A percentile compares a stretch with the other conserved stretches of the same genome.
Conservation (phyloP, 1,140 invertebrate species). For the Hirudo medicinalis region DNA sequence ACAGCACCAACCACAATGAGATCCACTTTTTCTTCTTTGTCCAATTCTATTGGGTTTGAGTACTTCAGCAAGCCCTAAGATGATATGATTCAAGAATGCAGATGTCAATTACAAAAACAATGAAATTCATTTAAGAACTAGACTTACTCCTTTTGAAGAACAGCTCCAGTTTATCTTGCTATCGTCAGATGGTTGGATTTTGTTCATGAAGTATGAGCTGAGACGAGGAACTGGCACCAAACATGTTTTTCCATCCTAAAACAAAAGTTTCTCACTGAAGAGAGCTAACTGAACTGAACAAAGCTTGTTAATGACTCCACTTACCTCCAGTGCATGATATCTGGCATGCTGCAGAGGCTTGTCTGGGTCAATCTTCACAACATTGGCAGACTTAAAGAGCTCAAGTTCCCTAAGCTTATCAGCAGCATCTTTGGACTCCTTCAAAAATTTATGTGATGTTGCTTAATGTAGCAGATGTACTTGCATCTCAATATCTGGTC, state of each 20-base stretch:
- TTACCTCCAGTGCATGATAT: conserved; percentile 11
- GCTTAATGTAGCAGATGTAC: too few species aligned
- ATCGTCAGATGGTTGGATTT: neutral
- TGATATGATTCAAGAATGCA: neutral
- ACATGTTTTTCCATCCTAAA: neutral
- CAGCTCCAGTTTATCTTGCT: conserved; percentile 2
- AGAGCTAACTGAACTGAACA: too few species aligned
- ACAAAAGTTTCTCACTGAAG: too few species aligned
- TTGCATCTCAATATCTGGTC: too few species aligned
- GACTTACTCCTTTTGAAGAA: neutral
- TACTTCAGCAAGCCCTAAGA: conserved; percentile 50
- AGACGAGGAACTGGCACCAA: neutral
- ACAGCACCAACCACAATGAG: conserved; percentile 65
- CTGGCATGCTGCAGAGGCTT: conserved; percentile 12
- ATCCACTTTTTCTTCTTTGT: conserved; percentile 50
- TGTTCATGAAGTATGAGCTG: neutral
- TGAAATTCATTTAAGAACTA: neutral
- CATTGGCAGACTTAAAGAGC: neutral
- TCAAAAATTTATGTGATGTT: neutral
- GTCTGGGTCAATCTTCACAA: conserved; percentile 15
- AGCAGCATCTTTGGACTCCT: conserved; percentile 5
- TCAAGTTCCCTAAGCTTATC: neutral
- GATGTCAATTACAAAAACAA: too few species aligned
- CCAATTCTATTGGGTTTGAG: conserved; percentile 53
- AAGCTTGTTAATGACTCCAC: neutral